Evolutionary conservation across 1,140 invertebrate species (phyloP).

Genomic region (Parapsyche elsis): DNA sequence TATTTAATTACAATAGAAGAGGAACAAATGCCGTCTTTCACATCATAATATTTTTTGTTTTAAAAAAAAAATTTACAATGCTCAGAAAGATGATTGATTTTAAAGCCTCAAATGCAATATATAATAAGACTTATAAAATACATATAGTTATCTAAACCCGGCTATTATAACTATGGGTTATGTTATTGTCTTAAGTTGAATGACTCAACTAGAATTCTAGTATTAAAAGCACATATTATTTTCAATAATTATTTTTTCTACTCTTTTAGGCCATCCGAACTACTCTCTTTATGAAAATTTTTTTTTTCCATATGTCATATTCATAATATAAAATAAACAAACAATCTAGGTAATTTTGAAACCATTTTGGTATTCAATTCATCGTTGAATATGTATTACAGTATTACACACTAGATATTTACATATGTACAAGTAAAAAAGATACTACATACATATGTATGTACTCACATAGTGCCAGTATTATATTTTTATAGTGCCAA

Average conservation of each 20-base stretch:
- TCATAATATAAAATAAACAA: no score
- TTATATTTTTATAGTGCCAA: no score
- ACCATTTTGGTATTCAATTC: no score
- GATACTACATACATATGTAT: no score
- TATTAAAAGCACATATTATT: neutral
- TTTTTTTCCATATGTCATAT: neutral
- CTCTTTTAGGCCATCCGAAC: neutral
- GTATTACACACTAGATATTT: no score
- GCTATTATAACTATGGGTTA: neutral
- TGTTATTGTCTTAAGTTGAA: neutral
- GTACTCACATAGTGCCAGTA: no score
- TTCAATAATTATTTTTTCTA: neutral
- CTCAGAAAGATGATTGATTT: neutral
- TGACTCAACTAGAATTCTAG: neutral
- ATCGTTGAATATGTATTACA: no score
- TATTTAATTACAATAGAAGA: neutral
- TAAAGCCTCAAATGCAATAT: neutral
- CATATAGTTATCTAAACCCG: neutral
- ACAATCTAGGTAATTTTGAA: no score
- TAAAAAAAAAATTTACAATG: no score
- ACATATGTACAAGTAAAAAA: no score
- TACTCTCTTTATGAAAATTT: neutral
- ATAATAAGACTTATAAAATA: neutral
- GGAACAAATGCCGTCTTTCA: neutral
- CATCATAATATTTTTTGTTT: neutral